phyloP scores from a whole-genome alignment of 2,888 invertebrate genomes.

The Cyrtodaria siliqua region DNA sequence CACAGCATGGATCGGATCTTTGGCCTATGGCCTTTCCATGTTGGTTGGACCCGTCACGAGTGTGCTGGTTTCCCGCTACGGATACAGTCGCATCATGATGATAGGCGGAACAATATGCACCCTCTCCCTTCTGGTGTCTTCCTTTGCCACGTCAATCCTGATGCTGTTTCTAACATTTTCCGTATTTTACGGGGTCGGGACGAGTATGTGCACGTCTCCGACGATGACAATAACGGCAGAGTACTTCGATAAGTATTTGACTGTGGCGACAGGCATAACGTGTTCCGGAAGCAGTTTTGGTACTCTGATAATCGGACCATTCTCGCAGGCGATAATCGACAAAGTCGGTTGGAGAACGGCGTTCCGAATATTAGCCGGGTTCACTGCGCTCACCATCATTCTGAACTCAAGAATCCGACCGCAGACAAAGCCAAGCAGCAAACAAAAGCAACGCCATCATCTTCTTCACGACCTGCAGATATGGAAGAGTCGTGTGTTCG shows the following conservation, averaged over 20 bases:
- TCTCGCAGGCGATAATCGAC: constrained; percentile 72
- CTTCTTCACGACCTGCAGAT: constrained; percentile 72
- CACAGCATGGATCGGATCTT: constrained; percentile 80
- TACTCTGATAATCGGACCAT: constrained; percentile 75
- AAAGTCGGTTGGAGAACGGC: constrained; percentile 74
- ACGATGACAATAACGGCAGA: constrained; percentile 76
- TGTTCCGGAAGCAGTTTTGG: constrained; percentile 79
- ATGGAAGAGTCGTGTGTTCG: constrained; percentile 79
- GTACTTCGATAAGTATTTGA: constrained; percentile 78
- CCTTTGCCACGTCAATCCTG: constrained; percentile 68
- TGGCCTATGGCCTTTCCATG: constrained; percentile 78
- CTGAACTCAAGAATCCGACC: constrained; percentile 66
- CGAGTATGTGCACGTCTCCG: constrained; percentile 75
- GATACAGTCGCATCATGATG: constrained; percentile 71
- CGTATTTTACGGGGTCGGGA: constrained; percentile 77
- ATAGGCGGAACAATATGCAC: constrained; percentile 73
- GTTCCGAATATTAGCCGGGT: constrained; percentile 69
- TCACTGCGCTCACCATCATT: constrained; percentile 57
- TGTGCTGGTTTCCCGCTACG: constrained; percentile 67
- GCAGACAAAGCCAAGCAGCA: constrained; percentile 20
- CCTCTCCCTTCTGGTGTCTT: constrained; percentile 70
- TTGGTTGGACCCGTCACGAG: constrained; percentile 76
- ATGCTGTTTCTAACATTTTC: constrained; percentile 76
- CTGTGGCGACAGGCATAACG: constrained; percentile 77
- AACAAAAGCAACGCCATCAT: constrained; percentile 40